Evolutionary conservation across 1,140 invertebrate genomes (phyloP).

Genomic region (Brachionus sp.): DNA sequence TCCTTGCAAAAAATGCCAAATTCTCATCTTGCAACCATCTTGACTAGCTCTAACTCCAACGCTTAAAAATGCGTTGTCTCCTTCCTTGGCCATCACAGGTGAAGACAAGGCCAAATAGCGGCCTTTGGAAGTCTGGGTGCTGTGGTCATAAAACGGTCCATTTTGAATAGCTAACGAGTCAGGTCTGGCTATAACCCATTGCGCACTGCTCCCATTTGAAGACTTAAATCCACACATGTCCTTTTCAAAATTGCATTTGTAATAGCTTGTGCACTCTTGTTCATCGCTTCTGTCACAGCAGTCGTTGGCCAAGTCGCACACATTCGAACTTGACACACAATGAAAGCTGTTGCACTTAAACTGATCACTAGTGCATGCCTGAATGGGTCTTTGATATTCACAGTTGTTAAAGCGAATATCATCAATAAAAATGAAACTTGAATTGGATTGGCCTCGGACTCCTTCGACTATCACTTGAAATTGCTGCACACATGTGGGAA

Average conservation of each 20-base stretch:
- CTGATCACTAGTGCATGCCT: conserved; percentile 8
- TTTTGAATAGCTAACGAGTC: background rate
- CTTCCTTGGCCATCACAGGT: background rate
- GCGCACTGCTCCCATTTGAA: background rate
- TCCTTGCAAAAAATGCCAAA: background rate
- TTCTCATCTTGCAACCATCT: background rate
- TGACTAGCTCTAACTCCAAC: background rate
- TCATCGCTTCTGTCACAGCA: conserved; percentile 55
- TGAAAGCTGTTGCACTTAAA: background rate
- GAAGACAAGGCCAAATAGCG: background rate
- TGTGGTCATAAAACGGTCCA: conserved; percentile 13
- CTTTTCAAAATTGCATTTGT: conserved; percentile 34
- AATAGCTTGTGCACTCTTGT: conserved; percentile 31
- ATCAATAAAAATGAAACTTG: conserved; percentile 53
- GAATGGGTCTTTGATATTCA: conserved; percentile 48
- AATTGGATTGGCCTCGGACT: conserved; percentile 49
- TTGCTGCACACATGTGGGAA: conserved; percentile 51
- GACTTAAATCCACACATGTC: background rate
- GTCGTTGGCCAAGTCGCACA: conserved; percentile 53
- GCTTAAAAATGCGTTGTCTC: background rate
- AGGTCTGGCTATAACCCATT: background rate
- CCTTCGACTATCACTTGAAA: conserved; percentile 53
- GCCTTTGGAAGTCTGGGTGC: background rate
- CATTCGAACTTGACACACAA: conserved; percentile 48
- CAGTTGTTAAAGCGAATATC: conserved; percentile 52